Base-by-base conservation (phyloP, 2,888 invertebrate species). In the Ormyrus rosae region DNA sequence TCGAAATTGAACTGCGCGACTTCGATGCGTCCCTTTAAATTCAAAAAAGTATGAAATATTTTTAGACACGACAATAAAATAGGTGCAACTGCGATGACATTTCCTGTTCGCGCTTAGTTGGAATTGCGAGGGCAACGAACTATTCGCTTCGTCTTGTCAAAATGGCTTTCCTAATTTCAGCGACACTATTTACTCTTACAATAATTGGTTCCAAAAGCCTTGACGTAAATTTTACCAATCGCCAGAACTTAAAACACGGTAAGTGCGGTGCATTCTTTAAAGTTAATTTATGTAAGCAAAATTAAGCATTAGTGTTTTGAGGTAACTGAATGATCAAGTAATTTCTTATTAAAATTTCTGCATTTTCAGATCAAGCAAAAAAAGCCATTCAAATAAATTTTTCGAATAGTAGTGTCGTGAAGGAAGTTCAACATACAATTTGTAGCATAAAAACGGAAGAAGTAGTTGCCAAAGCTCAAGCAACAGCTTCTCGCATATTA, bases 401-500 rank as follows among this genome's bases (percentile, higher is more conserved):
- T 65, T 69, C 70, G 4, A 82, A 82, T 13, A 56, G 55, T 13
- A 82, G 78, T 9, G 87, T 86, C 5, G 86, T 88, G 2, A 88
- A 87, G 9, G 91, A 91, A 80, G 89, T 88, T 60, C 89, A 91
- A 71, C 87, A 90, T 60, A 87, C 91, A 3, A 88, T 85, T 10
- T 91, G 91, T 80, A 89, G 87, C 83, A 89, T 91, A 64, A 87
- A 86, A 9, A 91, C 89, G 5, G 89, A 91, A 69, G 88, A 91
- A 81, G 84, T 91, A 11, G 88, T 90, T 5, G 91, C 91, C 1
- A 89, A 89, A 45, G 91, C 91, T 46, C 88, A 88, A 80, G 89
- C 91, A 6, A 91, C 90, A 0, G 90, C 90, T 6, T 89, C 90
- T 4, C 87, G 89, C 69, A 90, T 91, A 10, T 86, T 91, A 1